phyloP scores from a whole-genome alignment of 2,797 vertebrate genomes.

The Dromococcyx pavoninus region DNA sequence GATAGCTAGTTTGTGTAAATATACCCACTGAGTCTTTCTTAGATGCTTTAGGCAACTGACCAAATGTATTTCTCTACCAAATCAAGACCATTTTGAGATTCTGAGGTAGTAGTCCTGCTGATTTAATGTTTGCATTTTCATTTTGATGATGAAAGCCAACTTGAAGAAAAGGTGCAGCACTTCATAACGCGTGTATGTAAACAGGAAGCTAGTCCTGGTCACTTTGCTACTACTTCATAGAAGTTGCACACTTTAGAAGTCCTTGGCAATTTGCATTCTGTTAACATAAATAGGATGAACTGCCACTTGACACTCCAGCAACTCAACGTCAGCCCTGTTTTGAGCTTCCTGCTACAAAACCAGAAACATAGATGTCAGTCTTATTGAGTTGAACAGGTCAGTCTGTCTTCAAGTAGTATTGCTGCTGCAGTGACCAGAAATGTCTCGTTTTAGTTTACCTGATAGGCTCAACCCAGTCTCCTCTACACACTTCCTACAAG shows the following conservation, averaged over 20 bases:
- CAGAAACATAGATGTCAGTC: not conserved
- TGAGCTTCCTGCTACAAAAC: not conserved
- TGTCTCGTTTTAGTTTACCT: not conserved
- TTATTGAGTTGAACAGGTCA: not conserved
- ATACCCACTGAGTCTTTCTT: not conserved
- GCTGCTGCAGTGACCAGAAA: slow-evolving; percentile 1
- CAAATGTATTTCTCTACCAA: not conserved
- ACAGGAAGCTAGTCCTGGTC: not conserved
- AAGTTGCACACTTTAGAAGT: not conserved
- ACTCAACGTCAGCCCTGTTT: not conserved
- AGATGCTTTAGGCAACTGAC: not conserved
- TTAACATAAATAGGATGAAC: not conserved
- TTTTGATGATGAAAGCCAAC: not conserved
- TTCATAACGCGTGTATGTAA: not conserved
- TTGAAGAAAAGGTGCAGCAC: not conserved
- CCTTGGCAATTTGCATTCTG: not conserved
- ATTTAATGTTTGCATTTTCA: not conserved
- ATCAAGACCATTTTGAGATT: not conserved
- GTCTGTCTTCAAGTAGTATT: not conserved
- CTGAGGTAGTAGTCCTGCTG: fast-evolving
- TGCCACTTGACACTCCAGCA: not conserved
- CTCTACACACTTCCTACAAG: not conserved
- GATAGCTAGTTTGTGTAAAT: not conserved
- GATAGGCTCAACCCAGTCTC: not conserved
- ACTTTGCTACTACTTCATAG: not conserved